Percentiles rank a stretch among this genome's conserved stretches.
phyloP scores from a whole-genome alignment of 2,797 vertebrate species.

The Rhinichthys osculus region DNA sequence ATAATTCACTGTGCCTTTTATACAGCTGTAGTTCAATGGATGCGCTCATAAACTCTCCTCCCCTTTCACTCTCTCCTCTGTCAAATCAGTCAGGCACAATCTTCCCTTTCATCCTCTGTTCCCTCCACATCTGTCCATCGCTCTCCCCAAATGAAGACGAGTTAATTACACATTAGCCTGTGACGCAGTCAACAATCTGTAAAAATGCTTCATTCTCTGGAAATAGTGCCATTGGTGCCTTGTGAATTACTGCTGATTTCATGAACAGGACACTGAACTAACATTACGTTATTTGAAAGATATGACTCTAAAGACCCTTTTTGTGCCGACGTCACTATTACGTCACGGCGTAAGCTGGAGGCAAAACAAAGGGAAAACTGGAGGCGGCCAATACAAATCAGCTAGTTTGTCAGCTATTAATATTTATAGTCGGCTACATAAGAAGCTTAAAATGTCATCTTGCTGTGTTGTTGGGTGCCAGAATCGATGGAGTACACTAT shows the following conservation, averaged over 20 bases:
- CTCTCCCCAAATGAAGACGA: slow-evolving; percentile 11
- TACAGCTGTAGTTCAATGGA: slow-evolving; percentile 73
- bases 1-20: slow-evolving; percentile 78
- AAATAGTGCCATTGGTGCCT: not conserved
- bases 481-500: no score
- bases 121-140: slow-evolving; percentile 45
- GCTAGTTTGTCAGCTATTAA: no score
- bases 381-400: no score
- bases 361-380: no score
- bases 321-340: no score
- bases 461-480: no score
- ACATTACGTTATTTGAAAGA: not conserved
- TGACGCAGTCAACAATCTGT: not conserved
- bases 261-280: not conserved
- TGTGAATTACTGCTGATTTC: not conserved
- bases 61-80: slow-evolving; percentile 10
- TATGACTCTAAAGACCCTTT: no score
- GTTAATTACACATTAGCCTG: slow-evolving; percentile 12
- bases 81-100: slow-evolving; percentile 29
- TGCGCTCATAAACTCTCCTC: slow-evolving; percentile 56
- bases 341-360: no score
- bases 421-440: no score
- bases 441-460: no score
- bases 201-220: not conserved
- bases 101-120: slow-evolving; percentile 32